Evolutionary conservation across 2,888 invertebrate species (phyloP), one percentile per base, ranked within the genome.

Genomic region (Pilophorus perplexus): DNA sequence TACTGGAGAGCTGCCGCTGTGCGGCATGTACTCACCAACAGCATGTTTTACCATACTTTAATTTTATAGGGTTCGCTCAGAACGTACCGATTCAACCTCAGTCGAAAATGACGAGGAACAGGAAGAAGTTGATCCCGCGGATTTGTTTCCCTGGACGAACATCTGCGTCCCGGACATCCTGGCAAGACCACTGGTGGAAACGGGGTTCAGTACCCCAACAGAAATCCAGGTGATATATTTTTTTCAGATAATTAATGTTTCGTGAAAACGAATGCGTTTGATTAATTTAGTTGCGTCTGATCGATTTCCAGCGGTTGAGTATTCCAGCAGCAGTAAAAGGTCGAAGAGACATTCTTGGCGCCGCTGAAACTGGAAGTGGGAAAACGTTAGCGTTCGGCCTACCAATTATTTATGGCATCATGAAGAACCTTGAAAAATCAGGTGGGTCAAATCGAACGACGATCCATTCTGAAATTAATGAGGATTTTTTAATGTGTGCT

Each of bases 291-390:
- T n/a, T n/a, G n/a, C n/a, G n/a, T n/a, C n/a, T n/a, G n/a, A n/a
- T n/a, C n/a, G n/a, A 62, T 37, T 33, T 72, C 1, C 68, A 77
- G 76, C 80, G 84, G 18, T 75, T 88, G 68, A 85, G 88, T 0
- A 78, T 95, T 42, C 90, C 93, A 0, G 83, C 91, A 50, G 93
- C 95, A 33, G 87, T 95, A 73, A 82, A 88, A 75, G 96, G 93
- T 40, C 83, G 86, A 52, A 84, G 89, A 78, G 97, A 99, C 77
- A 90, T 99, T 72, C 78, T 99, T 1, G 99, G 97, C n/a, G 98
- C 98, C 64, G 98, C 98, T 2, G 96, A 98, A 81, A 99, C 99
- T 0, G 99, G 99, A 0, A 97, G 96, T 78, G 99, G 99, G 0
- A 99, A 99, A 81, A 99, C 99, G 0, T 79, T 99, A 59, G 98